Base-by-base conservation (phyloP, 2,113 vertebrate genomes). In the Neolamprologus devosi region DNA sequence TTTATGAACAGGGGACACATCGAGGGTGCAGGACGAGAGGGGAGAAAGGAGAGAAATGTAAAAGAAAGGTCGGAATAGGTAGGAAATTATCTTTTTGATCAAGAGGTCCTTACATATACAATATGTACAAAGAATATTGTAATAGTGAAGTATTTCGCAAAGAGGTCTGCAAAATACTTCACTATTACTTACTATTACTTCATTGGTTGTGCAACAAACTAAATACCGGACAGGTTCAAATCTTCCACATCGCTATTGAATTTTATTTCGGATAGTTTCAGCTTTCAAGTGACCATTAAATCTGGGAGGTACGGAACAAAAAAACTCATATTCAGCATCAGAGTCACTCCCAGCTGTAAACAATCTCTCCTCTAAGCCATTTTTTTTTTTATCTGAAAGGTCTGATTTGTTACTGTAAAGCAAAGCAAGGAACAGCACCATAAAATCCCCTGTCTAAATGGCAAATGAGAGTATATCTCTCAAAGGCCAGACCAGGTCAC, bases 401-500 rank as follows among this genome's bases (percentile, higher is more conserved):
- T 86, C 84, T 90, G 85, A 91, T 90, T 89, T 91, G 80, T 83
- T 37, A 40, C 82, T 70, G 60, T 81, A 63, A 75, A 88, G 33
- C 49, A 87, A 75, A 83, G 73, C n/a, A 58, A 68, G 6, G 23
- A 82, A 47, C 45, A 65, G 81, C 65, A 84, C 81, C 42, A 58
- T 87, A 60, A 94, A 57, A 83, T 57, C 30, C 53, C 58, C n/a
- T 17, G 75, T 73, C 85, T 70, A 23, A 85, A 63, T 73, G 73
- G 87, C 79, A 90, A 82, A 90, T 81, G 80, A 58, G 73, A 80
- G 80, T 13, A 82, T 37, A 65, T 91, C 89, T 84, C 54, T 68
- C 63, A 90, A 87, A 94, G 94, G 95, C 92, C 91, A 93, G 88
- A 68, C 84, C 84, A 93, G 92, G 94, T 91, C 93, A 94, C 58